Evolutionary conservation across 2,888 invertebrate genomes (phyloP), one percentile per base, ranked within the genome.

Genomic region (Thera britannica): DNA sequence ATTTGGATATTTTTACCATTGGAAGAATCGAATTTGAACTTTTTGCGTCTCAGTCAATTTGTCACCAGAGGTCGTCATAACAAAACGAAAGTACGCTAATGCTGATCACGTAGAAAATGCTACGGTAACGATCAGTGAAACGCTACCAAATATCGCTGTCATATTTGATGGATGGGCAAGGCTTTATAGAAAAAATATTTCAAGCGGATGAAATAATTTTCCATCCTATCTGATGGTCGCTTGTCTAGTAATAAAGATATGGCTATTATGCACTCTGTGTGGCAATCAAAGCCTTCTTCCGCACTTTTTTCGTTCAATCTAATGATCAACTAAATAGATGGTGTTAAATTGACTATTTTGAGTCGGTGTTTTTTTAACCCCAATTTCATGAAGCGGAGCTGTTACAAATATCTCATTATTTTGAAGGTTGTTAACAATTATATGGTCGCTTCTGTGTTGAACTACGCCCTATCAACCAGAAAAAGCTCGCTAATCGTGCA

Each of bases 291-390:
- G 81, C 63, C 71, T 70, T 75, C 81, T 87, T 89, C 86, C 85
- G 82, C 74, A 78, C 75, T 85, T 84, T 85, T 87, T 87, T 84
- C 62, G 58, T 73, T 65, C 70, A 72, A 61, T 57, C 48, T 75
- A 82, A 79, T 80, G 74, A 73, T 75, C 72, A 71, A 72, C 78
- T 86, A 86, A 88, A 86, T 84, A 80, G 85, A 84, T 87, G 82
- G 86, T 88, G 88, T 88, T 88, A 87, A 88, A 88, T 88, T 86
- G 82, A 82, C 80, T 82, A 86, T 84, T 88, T 85, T 82, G 84
- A 79, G 77, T 73, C 80, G 83, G 78, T 84, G 71, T 73, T 81
- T 84, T 83, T 85, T 73, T 38, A 65, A 68, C 66, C 63, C 71
- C 71, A 67, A 74, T 70, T 77, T 73, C 73, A 74, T 62, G 74